These are phyloP conservation scores for Lycocerus yunnanus DNA, from an alignment of 2,888 invertebrate genomes.

Conservation along the genomic window DNA sequence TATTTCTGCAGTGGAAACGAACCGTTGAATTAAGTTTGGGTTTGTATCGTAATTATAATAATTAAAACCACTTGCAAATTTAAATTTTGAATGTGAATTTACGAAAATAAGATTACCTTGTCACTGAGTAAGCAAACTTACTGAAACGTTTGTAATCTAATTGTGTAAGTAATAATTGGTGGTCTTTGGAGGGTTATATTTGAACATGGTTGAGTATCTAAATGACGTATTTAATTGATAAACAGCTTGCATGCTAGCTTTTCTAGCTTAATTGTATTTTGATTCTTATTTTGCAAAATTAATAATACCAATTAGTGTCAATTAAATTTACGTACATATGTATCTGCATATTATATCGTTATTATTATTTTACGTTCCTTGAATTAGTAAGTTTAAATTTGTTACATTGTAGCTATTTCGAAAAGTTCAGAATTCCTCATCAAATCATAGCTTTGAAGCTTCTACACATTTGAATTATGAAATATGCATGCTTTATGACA, in stretches of 20 bases:
- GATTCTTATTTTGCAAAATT: not conserved
- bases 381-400: no score
- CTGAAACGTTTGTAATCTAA: not conserved
- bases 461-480: not conserved
- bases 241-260: not conserved
- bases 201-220: not conserved
- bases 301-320: not conserved
- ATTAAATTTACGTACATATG: not conserved
- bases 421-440: not conserved
- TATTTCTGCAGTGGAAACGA: no score
- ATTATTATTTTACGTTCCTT: no score
- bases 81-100: not conserved
- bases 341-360: no score
- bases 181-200: not conserved
- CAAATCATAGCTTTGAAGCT: not conserved
- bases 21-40: no score
- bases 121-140: not conserved
- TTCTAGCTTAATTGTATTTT: not conserved
- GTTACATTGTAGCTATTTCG: not conserved
- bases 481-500: not conserved
- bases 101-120: not conserved
- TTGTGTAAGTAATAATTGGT: slow-evolving; percentile 3
- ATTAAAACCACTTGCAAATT: not conserved
- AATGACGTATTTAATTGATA: not conserved
- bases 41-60: not conserved